phyloP scores from a whole-genome alignment of 2,113 vertebrate species.

The Cephalopterus ornatus region DNA sequence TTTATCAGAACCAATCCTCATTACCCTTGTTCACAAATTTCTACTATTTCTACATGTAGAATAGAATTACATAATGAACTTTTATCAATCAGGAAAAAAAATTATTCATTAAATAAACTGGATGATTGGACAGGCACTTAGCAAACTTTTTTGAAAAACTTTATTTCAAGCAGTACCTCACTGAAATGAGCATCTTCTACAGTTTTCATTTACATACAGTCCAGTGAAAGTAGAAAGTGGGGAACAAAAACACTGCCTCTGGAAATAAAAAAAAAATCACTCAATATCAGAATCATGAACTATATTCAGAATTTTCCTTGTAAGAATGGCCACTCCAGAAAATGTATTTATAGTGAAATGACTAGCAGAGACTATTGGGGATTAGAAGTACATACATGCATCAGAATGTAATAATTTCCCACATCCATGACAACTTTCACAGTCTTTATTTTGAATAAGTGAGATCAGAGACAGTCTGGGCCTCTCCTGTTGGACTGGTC shows the following conservation, averaged over 20 bases:
- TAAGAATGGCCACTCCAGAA: slow-evolving; percentile 43
- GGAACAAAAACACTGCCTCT: background rate
- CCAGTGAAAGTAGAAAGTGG: background rate
- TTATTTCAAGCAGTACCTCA: background rate
- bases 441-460: slow-evolving; percentile 8
- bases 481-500: background rate
- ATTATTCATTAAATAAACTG: background rate
- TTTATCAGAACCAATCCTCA: background rate
- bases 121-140: background rate
- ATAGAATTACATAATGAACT: background rate
- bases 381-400: slow-evolving; percentile 32
- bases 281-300: slow-evolving; percentile 33
- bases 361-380: slow-evolving; percentile 48
- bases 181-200: background rate
- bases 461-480: slow-evolving; percentile 8
- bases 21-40: background rate
- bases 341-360: slow-evolving; percentile 40
- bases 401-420: background rate
- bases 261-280: background rate
- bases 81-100: background rate
- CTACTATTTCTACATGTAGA: background rate
- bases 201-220: background rate
- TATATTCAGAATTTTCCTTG: slow-evolving; percentile 29
- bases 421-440: slow-evolving; percentile 47
- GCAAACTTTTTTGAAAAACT: background rate